Percentiles rank a stretch among this genome's conserved stretches.
Conservation (phyloP, 2,113 vertebrate species). For the Ciconia boyciana region DNA sequence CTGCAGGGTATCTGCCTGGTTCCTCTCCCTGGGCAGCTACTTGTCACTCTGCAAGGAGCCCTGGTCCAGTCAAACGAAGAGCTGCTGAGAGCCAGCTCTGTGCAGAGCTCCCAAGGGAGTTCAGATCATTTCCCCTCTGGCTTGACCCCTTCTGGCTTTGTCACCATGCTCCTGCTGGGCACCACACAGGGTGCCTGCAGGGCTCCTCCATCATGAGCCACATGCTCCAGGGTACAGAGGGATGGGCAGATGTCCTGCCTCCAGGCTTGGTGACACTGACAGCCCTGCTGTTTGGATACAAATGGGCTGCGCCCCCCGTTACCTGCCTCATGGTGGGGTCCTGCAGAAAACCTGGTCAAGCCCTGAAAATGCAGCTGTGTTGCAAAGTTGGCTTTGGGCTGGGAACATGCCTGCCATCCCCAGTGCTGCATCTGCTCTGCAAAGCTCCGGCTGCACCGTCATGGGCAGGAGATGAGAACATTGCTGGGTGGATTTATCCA, state of each 20-base stretch:
- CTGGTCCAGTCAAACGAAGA: background rate
- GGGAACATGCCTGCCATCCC: background rate
- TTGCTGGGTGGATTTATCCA: background rate
- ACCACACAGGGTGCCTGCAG: background rate
- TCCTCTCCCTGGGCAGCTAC: background rate
- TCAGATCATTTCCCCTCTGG: background rate
- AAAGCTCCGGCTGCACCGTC: background rate
- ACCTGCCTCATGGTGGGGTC: background rate
- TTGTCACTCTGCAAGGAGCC: background rate
- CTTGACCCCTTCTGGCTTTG: background rate
- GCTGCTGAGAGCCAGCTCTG: background rate
- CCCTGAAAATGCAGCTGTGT: background rate
- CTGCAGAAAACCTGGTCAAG: background rate
- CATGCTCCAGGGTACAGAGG: background rate
- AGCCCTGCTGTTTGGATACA: background rate
- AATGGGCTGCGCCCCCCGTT: accelerated
- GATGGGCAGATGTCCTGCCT: background rate
- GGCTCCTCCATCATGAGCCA: background rate
- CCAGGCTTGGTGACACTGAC: background rate
- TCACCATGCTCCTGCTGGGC: background rate
- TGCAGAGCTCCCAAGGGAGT: background rate
- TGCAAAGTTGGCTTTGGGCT: background rate
- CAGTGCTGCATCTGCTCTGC: accelerated
- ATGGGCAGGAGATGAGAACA: background rate
- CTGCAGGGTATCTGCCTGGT: background rate